phyloP scores from a whole-genome alignment of 2,113 vertebrate species.

The Rhineura floridana region DNA sequence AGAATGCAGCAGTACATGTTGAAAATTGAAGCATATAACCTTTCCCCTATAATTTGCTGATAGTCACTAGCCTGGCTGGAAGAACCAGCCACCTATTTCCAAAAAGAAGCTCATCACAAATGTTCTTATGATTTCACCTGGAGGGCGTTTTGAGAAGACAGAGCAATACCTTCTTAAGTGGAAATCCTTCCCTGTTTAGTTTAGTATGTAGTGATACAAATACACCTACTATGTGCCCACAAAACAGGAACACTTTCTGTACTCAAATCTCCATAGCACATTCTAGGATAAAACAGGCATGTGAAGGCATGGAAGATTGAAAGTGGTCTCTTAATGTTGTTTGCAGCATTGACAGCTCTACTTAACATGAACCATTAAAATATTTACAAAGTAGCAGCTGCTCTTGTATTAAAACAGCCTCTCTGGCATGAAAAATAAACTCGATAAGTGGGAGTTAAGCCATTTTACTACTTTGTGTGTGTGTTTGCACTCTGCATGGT shows the following conservation, averaged over 20 bases:
- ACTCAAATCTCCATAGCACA: conserved; percentile 57
- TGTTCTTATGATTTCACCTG: conserved; percentile 3
- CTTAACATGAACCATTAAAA: conserved; percentile 76
- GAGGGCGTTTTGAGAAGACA: not conserved
- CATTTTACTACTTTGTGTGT: conserved; percentile 66
- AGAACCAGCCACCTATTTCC: not conserved
- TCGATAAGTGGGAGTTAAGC: conserved; percentile 75
- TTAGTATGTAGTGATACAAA: conserved; percentile 52
- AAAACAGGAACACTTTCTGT: conserved; percentile 44
- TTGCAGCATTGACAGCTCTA: conserved; percentile 72
- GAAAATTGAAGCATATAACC: not conserved
- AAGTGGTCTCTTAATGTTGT: conserved; percentile 67
- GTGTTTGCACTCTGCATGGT: conserved; percentile 45
- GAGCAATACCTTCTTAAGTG: conserved; percentile 11
- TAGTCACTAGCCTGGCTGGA: not conserved
- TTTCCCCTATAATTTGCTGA: conserved; percentile 8
- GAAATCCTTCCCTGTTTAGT: conserved; percentile 19
- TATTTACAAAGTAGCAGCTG: conserved; percentile 76
- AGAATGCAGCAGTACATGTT: not conserved
- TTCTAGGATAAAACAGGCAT: conserved; percentile 61
- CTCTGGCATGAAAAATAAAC: conserved; percentile 76
- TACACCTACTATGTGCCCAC: conserved; percentile 33
- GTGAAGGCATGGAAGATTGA: conserved; percentile 61
- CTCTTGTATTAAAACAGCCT: conserved; percentile 67
- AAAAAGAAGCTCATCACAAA: not conserved